A percentile compares a stretch with the other conserved stretches of the same genome.
Evolutionary conservation across 2,888 invertebrate genomes (phyloP).

Genomic region (Trichogramma evanescens): DNA sequence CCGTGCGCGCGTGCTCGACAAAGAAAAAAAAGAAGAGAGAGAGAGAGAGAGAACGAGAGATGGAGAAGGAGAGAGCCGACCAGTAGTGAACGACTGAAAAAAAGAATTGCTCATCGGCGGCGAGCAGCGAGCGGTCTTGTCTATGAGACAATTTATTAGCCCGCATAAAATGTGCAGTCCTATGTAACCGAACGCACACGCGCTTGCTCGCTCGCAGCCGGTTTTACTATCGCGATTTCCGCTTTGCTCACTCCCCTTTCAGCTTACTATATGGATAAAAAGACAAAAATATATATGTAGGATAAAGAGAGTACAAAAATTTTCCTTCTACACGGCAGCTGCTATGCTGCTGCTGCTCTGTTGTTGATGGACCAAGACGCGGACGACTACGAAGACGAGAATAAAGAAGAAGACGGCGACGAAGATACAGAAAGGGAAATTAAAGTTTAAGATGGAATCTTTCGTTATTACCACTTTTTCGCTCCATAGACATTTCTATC

Average conservation of each 20-base stretch:
- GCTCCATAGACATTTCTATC: background rate
- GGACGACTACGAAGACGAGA: constrained; percentile 4
- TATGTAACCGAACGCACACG: background rate
- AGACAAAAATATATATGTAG: background rate
- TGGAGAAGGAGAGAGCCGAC: too few relatives aligned
- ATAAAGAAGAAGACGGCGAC: background rate
- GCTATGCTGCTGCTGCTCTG: background rate
- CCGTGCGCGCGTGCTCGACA: too few relatives aligned
- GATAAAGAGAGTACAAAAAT: constrained; percentile 7
- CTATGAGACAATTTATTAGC: constrained; percentile 13
- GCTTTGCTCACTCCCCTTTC: constrained; percentile 7
- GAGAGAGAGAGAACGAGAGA: too few relatives aligned
- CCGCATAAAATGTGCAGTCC: constrained; percentile 11
- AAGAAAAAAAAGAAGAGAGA: too few relatives aligned
- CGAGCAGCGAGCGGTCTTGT: background rate
- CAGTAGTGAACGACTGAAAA: too few relatives aligned
- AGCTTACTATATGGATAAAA: background rate
- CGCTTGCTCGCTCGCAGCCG: background rate
- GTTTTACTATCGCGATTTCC: constrained; percentile 22
- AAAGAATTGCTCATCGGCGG: too few relatives aligned
- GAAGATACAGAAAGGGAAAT: constrained; percentile 16
- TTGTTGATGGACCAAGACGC: background rate
- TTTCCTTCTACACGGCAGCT: constrained; percentile 1
- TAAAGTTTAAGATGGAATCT: constrained; percentile 15
- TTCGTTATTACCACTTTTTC: constrained; percentile 10